A percentile compares a stretch with the other conserved stretches of the same genome.
Conservation (phyloP, 2,797 vertebrate genomes). For the Crax fasciolata region DNA sequence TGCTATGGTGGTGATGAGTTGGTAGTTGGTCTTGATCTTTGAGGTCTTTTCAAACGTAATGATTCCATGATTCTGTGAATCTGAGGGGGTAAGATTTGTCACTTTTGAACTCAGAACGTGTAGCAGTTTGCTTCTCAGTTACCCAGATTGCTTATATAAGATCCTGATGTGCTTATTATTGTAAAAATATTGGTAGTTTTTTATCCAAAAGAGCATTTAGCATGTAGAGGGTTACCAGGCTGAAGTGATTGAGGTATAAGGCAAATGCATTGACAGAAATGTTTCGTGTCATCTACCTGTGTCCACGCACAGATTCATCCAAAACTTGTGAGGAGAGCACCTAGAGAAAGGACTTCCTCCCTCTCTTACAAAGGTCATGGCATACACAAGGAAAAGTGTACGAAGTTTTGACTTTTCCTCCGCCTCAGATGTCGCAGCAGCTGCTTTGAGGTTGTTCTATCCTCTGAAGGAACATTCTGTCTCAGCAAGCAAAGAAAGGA, state of each 20-base stretch:
- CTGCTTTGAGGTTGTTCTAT: constrained; percentile 56
- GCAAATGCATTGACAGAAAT: neutral
- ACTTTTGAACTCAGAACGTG: neutral
- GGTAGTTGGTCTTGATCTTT: too few species aligned
- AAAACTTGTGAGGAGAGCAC: rapidly evolving
- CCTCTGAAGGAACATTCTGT: constrained; percentile 64
- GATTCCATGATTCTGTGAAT: too few species aligned
- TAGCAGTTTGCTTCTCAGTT: neutral
- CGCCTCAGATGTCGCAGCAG: constrained; percentile 34
- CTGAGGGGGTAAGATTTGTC: neutral
- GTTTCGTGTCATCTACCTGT: neutral
- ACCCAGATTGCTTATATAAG: neutral
- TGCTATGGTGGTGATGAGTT: too few species aligned
- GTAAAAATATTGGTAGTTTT: neutral
- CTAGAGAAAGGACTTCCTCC: neutral
- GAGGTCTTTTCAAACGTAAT: too few species aligned
- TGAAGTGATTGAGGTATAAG: neutral
- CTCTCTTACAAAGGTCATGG: neutral
- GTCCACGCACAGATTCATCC: neutral
- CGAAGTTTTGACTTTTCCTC: constrained; percentile 38
- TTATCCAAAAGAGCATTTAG: neutral
- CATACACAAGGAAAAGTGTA: neutral
- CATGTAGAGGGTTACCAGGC: rapidly evolving
- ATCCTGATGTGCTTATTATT: neutral
- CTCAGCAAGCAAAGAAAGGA: constrained; percentile 41